phyloP scores from a whole-genome alignment of 2,797 vertebrate species.

The Eidolon dupreanum region DNA sequence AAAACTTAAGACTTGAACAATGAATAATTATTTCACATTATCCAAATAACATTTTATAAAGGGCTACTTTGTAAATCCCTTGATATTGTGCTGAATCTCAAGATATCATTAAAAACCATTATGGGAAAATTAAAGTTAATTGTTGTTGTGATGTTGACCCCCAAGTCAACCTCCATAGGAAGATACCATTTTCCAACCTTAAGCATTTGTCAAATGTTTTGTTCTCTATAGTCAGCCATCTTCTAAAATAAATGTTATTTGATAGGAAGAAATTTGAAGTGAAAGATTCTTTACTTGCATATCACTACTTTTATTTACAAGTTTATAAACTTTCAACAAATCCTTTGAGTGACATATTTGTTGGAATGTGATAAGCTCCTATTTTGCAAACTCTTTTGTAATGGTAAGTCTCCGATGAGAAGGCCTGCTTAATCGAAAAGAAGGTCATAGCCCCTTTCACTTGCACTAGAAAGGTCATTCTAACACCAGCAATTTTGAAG shows the following conservation, averaged over 20 bases:
- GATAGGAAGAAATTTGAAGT: background rate
- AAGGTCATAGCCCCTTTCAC: constrained; percentile 46
- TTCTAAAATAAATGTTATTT: background rate
- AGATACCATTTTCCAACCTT: constrained; percentile 6
- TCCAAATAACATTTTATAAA: background rate
- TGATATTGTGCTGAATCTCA: constrained; percentile 46
- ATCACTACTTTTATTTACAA: background rate
- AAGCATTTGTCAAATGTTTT: constrained; percentile 27
- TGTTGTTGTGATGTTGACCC: background rate
- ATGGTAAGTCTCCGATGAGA: constrained; percentile 23
- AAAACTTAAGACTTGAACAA: constrained; percentile 29
- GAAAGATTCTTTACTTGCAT: background rate
- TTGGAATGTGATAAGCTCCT: background rate
- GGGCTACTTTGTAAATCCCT: background rate
- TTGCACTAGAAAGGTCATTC: constrained; percentile 41
- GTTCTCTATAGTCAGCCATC: background rate
- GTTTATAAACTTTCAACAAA: background rate
- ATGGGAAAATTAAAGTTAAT: constrained; percentile 52
- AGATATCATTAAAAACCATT: constrained; percentile 6
- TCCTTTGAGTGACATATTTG: background rate
- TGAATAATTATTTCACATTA: constrained; percentile 23
- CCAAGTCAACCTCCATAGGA: background rate
- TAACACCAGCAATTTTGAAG: constrained; percentile 70
- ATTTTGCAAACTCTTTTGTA: constrained; percentile 27
- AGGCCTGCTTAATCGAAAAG: constrained; percentile 48